phyloP scores from a whole-genome alignment of 1,140 invertebrate genomes.

The Protaetia brevitarsis region DNA sequence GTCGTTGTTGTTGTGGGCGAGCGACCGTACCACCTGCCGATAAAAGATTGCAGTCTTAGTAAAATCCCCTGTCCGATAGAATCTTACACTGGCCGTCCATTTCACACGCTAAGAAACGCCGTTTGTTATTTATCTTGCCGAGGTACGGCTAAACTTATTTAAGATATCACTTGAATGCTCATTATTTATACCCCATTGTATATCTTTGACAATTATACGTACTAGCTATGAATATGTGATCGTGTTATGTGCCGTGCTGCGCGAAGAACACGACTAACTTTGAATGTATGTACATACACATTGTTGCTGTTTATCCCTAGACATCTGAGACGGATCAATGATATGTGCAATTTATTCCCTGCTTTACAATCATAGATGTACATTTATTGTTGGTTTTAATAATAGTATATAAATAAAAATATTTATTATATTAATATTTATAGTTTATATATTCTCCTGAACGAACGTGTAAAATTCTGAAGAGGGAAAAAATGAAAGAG shows the following conservation, averaged over 20 bases:
- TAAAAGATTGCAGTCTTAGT: slow-evolving; percentile 35
- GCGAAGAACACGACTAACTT: not conserved
- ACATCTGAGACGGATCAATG: not conserved
- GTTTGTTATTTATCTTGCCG: slow-evolving; percentile 32
- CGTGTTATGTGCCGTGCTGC: slow-evolving; percentile 6
- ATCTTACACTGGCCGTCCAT: slow-evolving; percentile 33
- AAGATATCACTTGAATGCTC: slow-evolving; percentile 34
- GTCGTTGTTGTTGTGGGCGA: slow-evolving; percentile 29
- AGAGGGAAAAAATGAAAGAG: no score
- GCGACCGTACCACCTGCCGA: slow-evolving; percentile 35
- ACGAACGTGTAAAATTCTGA: no score
- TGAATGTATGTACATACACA: not conserved
- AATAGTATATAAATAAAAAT: no score
- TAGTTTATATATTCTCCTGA: no score
- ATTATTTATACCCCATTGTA: slow-evolving; percentile 31
- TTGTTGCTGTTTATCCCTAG: not conserved
- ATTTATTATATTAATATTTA: no score
- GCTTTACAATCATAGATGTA: no score
- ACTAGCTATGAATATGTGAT: slow-evolving; percentile 22
- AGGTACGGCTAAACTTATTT: slow-evolving; percentile 28
- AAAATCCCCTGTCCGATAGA: slow-evolving; percentile 35
- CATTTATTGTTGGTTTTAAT: no score
- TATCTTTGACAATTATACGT: slow-evolving; percentile 26
- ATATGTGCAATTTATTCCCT: not conserved
- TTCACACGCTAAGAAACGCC: slow-evolving; percentile 30